Evolutionary conservation across 2,113 vertebrate species (phyloP).

Genomic region (Garra rufa): DNA sequence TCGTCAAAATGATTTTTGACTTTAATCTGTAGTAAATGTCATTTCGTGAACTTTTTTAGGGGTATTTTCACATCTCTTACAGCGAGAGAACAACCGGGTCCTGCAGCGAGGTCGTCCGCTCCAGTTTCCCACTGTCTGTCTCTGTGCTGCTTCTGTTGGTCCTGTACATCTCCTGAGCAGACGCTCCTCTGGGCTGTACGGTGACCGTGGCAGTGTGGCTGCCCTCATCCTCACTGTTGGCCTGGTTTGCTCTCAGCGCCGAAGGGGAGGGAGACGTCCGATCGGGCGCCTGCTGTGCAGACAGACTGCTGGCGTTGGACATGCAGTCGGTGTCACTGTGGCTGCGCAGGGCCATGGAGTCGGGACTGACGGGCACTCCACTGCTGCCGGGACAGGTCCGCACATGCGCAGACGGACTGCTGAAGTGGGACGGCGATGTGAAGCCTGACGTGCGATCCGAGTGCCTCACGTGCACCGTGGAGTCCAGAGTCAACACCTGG

Average conservation of each 20-base stretch:
- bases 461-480: conserved; percentile 78
- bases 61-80: conserved; percentile 74
- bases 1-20: not conserved
- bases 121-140: conserved; percentile 60
- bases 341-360: conserved; percentile 79
- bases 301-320: conserved; percentile 78
- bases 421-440: conserved; percentile 70
- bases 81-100: conserved; percentile 90
- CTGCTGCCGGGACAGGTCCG: conserved; percentile 62
- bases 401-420: conserved; percentile 62
- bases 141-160: not conserved
- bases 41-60: not conserved
- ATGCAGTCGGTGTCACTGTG: conserved; percentile 79
- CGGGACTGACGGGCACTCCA: conserved; percentile 77
- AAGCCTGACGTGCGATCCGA: conserved; percentile 75
- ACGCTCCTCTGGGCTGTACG: conserved; percentile 38
- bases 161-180: conserved; percentile 21
- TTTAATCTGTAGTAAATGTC: not conserved
- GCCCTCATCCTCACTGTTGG: conserved; percentile 77
- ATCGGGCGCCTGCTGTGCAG: conserved; percentile 62
- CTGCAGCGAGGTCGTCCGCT: conserved; percentile 77
- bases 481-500: conserved; percentile 84
- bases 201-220: conserved; percentile 76
- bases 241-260: conserved; percentile 52
- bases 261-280: conserved; percentile 34